Evolutionary conservation across 2,797 vertebrate genomes (phyloP), one percentile per base, ranked within the genome.

Genomic region (Oryzias dopingdopingensis): DNA sequence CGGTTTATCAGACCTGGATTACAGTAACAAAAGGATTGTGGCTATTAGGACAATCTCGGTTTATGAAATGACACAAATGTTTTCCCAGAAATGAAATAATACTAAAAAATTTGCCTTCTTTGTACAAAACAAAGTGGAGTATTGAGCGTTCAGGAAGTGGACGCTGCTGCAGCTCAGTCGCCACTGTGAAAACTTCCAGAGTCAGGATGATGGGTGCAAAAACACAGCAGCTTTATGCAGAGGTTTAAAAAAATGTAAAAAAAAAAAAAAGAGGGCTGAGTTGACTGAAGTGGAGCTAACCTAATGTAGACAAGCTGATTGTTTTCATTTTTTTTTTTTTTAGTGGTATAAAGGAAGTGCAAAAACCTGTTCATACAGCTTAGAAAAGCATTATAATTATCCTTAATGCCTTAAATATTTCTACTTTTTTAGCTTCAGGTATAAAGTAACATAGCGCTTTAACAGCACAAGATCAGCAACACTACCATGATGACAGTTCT

Each of bases 261-360:
- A 53, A 52, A 51, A 51, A 42, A 24, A 58, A 70, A 73, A 56
- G 78, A 70, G 66, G 74, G 63, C 67, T 62, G 68, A 67, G 63
- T 62, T 61, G 66, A 76, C 76, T 84, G 69, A 80, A 81, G 80
- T 74, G 83, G 82, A 80, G 81, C 80, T 83, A 81, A 87, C 72
- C 77, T 82, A 82, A 87, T 79, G 77, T 87, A 85, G 86, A 88
- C 82, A 76, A 79, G 85, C 60, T 86, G 86, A 89, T 89, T 89
- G 85, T 86, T 82, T 77, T 70, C 63, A 45, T 54, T 61, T 69
- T 40, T 67, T 26, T 80, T 40, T 56, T 86, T 74, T 81, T 55
- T 80, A 84, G 83, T 67, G 61, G 67, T 65, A 23, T 57, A 59
- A 78, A 62, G 79, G 51, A 72, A 68, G 56, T 52, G 65, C 67